phyloP scores from a whole-genome alignment of 2,888 invertebrate species.

The Eupithecia dodoneata region DNA sequence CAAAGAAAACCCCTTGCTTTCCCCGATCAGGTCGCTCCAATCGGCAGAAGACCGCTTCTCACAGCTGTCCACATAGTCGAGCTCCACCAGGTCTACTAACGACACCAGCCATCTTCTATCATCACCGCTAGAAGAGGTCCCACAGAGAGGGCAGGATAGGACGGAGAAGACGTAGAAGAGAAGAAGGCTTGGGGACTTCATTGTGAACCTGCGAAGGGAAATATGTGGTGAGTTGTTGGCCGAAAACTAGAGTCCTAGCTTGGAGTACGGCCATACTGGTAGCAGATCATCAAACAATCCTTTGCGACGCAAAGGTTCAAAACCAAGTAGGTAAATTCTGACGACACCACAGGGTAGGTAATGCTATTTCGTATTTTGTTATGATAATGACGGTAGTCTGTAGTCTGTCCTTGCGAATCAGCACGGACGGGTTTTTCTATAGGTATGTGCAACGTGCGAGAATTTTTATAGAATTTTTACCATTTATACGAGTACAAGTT shows the following conservation, averaged over 20 bases:
- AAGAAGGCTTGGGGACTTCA: slow-evolving; percentile 64
- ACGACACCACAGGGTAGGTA: not conserved
- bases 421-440: not conserved
- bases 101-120: slow-evolving; percentile 70
- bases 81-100: slow-evolving; percentile 73
- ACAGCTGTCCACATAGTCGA: slow-evolving; percentile 79
- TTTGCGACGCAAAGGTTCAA: not conserved
- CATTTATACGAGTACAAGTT: not conserved
- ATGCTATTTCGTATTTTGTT: not conserved
- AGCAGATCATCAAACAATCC: not conserved
- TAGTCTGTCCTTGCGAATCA: no score
- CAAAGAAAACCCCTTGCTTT: slow-evolving; percentile 61
- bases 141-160: slow-evolving; percentile 61
- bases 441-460: not conserved
- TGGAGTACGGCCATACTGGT: not conserved
- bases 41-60: slow-evolving; percentile 68
- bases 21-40: slow-evolving; percentile 73
- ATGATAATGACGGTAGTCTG: no score
- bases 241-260: not conserved
- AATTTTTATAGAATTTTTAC: not conserved
- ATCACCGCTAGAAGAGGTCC: slow-evolving; percentile 66
- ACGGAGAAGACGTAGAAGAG: slow-evolving; percentile 64
- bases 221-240: not conserved
- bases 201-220: slow-evolving; percentile 58
- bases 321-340: not conserved